phyloP scores from a whole-genome alignment of 2,113 vertebrate genomes.

The Osmerus mordax region DNA sequence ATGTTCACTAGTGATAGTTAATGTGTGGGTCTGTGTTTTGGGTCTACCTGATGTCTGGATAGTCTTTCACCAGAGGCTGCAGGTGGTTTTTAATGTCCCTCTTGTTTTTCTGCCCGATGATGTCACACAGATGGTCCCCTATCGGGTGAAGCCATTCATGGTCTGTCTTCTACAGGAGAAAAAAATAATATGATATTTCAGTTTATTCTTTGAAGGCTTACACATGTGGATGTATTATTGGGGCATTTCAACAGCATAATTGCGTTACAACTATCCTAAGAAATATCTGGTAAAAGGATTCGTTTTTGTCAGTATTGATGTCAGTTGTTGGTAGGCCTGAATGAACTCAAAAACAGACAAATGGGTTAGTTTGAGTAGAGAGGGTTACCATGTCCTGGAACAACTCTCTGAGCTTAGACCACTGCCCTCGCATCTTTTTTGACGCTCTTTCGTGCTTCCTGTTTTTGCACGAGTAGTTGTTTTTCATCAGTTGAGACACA shows the following conservation, averaged over 20 bases:
- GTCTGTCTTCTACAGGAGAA: slow-evolving; percentile 45
- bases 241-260: no score
- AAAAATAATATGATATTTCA: background rate
- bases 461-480: slow-evolving; percentile 68
- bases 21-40: slow-evolving; percentile 35
- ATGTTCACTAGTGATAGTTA: background rate
- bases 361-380: background rate
- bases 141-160: slow-evolving; percentile 62
- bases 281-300: background rate
- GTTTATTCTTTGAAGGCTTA: no score
- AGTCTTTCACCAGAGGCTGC: slow-evolving; percentile 35
- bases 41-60: slow-evolving; percentile 47
- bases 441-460: slow-evolving; percentile 64
- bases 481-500: slow-evolving; percentile 70
- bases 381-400: slow-evolving; percentile 65
- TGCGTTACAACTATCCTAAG: no score
- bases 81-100: slow-evolving; percentile 41
- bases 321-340: background rate
- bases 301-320: background rate
- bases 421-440: slow-evolving; percentile 57
- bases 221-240: no score
- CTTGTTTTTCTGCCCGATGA: slow-evolving; percentile 43
- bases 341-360: background rate
- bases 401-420: slow-evolving; percentile 39
- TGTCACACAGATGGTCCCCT: slow-evolving; percentile 57